Conservation (phyloP, 64 coral and sea anemone genomes). For the Actinia tenebrosa region DNA sequence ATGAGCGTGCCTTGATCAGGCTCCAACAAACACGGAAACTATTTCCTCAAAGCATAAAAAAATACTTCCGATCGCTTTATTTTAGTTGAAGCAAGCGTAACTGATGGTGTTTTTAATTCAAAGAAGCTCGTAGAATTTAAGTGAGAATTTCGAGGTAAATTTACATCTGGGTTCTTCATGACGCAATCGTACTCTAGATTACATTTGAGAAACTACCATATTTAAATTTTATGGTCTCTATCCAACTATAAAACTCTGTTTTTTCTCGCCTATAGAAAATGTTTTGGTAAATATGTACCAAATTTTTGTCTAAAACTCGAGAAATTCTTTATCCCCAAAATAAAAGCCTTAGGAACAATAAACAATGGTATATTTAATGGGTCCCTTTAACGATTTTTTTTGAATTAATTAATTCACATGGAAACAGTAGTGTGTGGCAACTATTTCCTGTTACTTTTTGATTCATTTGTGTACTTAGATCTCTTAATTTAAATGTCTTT, state of each 20-base stretch:
- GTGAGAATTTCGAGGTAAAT: not conserved
- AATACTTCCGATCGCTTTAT: not conserved
- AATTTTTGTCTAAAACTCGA: no score
- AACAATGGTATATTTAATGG: no score
- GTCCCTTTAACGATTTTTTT: no score
- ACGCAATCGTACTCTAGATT: not conserved
- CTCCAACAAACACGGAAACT: not conserved
- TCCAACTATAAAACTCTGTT: not conserved
- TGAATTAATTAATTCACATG: no score
- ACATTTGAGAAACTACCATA: not conserved
- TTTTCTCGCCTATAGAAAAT: not conserved
- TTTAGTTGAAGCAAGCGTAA: not conserved
- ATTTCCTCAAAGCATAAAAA: not conserved
- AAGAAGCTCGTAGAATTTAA: not conserved
- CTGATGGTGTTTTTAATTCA: not conserved
- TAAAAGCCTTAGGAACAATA: no score
- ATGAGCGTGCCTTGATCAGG: not conserved
- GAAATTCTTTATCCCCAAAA: no score
- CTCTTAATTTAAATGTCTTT: no score
- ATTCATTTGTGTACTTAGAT: no score
- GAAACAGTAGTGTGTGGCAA: no score
- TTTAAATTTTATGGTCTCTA: not conserved
- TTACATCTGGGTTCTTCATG: not conserved
- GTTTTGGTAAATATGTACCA: no score
- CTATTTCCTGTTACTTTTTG: no score